phyloP scores from a whole-genome alignment of 2,888 invertebrate species.

The Ditula angustiorana region DNA sequence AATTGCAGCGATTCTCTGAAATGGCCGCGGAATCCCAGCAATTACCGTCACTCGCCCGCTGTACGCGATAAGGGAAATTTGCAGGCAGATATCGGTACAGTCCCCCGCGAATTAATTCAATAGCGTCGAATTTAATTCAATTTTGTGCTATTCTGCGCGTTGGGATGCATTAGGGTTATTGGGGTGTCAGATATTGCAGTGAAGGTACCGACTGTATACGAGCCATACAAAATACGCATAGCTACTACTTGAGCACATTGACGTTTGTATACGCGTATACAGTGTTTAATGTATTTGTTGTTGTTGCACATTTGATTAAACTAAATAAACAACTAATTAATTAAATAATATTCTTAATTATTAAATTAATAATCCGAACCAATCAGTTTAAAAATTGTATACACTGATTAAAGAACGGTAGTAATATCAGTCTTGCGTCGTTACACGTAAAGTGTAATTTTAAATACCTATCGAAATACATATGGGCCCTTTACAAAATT shows the following conservation, averaged over 20 bases:
- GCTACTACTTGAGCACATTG: no score
- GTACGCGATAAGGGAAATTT: constrained; percentile 23
- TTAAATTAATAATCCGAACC: no score
- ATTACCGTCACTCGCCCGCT: constrained; percentile 17
- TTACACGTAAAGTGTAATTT: neutral
- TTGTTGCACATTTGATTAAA: no score
- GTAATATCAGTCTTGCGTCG: no score
- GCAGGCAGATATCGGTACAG: constrained; percentile 19
- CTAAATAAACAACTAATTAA: no score
- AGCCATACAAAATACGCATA: no score
- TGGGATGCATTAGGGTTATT: constrained; percentile 4
- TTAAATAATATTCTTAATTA: no score
- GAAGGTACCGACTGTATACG: neutral
- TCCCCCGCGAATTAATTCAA: constrained; percentile 33
- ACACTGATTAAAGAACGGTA: no score
- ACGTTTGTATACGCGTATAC: no score
- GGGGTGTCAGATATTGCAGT: neutral
- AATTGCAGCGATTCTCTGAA: constrained; percentile 28
- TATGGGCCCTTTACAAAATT: neutral
- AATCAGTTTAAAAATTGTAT: no score
- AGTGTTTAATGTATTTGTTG: no score
- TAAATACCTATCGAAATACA: neutral
- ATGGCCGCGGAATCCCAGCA: neutral
- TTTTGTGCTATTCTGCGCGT: constrained; percentile 6
- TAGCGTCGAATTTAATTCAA: constrained; percentile 33